phyloP scores from a whole-genome alignment of 2,113 vertebrate species.

The Mesembrinibis cayennensis region DNA sequence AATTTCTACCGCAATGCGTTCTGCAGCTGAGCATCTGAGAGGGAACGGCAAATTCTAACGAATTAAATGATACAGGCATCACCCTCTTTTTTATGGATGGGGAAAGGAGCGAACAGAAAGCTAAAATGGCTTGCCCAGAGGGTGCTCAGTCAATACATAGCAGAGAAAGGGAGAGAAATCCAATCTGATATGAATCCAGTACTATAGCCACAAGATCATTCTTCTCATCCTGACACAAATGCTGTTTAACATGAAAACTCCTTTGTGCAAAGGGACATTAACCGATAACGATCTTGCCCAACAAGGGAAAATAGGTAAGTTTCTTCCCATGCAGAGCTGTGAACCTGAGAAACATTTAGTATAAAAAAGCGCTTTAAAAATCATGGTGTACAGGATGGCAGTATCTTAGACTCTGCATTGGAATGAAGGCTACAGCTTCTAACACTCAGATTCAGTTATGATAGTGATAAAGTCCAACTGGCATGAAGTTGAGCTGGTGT shows the following conservation, averaged over 20 bases:
- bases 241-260: background rate
- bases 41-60: background rate
- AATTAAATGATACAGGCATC: background rate
- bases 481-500: background rate
- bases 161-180: slow-evolving; percentile 10
- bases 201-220: background rate
- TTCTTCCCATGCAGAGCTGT: background rate
- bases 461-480: background rate
- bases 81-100: background rate
- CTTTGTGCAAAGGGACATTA: background rate
- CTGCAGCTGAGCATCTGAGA: background rate
- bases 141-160: background rate
- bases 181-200: background rate
- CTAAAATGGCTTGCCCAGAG: background rate
- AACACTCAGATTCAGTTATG: background rate
- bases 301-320: background rate
- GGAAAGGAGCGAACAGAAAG: background rate
- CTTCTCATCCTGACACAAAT: slow-evolving; percentile 20
- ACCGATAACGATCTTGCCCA: background rate
- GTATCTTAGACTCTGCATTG: background rate
- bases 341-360: background rate
- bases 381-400: background rate
- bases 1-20: background rate
- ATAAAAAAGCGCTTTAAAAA: background rate
- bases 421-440: background rate